A percentile compares a stretch with the other conserved stretches of the same genome.
Evolutionary conservation across 2,888 invertebrate species (phyloP).

Genomic region (Thymelicus acteon): DNA sequence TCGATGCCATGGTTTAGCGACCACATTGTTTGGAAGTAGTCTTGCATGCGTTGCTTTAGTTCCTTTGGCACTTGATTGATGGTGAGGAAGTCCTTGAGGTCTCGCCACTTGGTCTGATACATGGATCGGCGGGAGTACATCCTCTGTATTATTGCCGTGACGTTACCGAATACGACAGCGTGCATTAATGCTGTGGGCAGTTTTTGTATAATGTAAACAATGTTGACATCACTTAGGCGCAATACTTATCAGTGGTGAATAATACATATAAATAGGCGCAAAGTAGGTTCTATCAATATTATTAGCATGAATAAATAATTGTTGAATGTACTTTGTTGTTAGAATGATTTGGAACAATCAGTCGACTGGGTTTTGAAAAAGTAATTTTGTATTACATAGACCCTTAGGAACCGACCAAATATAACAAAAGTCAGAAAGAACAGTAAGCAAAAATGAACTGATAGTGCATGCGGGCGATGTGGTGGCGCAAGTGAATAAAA

Average conservation of each 20-base stretch:
- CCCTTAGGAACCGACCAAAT: too few relatives aligned
- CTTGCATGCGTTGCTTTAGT: slow-evolving; percentile 97
- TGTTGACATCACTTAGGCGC: not conserved
- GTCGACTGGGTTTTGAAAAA: too few relatives aligned
- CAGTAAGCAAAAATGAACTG: too few relatives aligned
- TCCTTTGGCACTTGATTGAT: slow-evolving; percentile 98
- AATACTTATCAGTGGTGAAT: not conserved
- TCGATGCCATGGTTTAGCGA: slow-evolving; percentile 98
- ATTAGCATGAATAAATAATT: too few relatives aligned
- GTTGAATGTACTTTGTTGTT: too few relatives aligned
- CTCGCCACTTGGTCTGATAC: slow-evolving; percentile 97
- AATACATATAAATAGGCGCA: too few relatives aligned
- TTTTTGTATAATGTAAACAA: slow-evolving; percentile 39
- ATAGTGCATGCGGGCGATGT: too few relatives aligned
- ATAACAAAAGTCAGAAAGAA: too few relatives aligned
- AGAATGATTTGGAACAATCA: too few relatives aligned
- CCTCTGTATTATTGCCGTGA: slow-evolving; percentile 98
- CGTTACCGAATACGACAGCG: slow-evolving; percentile 98
- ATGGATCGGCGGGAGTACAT: slow-evolving; percentile 97
- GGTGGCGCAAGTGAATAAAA: too few relatives aligned
- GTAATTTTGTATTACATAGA: too few relatives aligned
- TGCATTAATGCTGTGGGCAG: slow-evolving; percentile 94
- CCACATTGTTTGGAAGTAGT: slow-evolving; percentile 99
- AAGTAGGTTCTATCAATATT: too few relatives aligned
- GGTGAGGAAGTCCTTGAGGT: slow-evolving; percentile 97